Percentiles rank a stretch among this genome's conserved stretches.
Conservation (phyloP, 1,140 invertebrate genomes). For the Cotesia glomerata region DNA sequence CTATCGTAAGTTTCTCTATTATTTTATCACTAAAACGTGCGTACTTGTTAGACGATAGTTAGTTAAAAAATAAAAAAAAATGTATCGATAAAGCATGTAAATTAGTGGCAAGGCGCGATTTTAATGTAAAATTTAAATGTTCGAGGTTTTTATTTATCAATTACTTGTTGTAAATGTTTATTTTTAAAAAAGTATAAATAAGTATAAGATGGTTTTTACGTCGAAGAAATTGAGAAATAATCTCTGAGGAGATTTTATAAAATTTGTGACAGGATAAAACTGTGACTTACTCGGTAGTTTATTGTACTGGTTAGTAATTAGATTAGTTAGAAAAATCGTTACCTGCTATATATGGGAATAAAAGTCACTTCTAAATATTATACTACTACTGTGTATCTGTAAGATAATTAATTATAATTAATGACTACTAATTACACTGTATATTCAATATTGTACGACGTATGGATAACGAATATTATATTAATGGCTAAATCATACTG, state of each 20-base stretch:
- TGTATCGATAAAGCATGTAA: conserved; percentile 19
- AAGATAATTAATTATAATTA: conserved; percentile 35
- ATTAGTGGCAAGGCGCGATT: conserved; percentile 16
- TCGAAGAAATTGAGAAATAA: no score
- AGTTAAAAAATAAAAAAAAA: neutral
- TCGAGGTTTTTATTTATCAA: neutral
- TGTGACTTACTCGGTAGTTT: conserved; percentile 40
- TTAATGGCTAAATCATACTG: conserved; percentile 60
- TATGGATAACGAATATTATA: conserved; percentile 53
- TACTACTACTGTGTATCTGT: conserved; percentile 32
- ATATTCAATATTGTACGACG: conserved; percentile 35
- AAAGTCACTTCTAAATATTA: conserved; percentile 18
- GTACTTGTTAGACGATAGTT: neutral
- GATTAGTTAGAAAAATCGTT: conserved; percentile 48
- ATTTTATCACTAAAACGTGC: conserved; percentile 1
- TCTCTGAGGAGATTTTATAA: neutral
- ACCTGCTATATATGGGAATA: conserved; percentile 50
- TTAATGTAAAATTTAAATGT: neutral
- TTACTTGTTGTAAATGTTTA: neutral
- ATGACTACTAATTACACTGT: no score
- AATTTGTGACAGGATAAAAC: conserved; percentile 19
- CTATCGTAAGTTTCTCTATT: conserved; percentile 32
- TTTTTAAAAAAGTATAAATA: neutral
- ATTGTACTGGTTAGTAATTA: conserved; percentile 54
- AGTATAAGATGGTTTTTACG: no score